Percentiles rank a stretch among this genome's conserved stretches.
Conservation (phyloP, 2,888 invertebrate genomes). For the Oligia strigilis region DNA sequence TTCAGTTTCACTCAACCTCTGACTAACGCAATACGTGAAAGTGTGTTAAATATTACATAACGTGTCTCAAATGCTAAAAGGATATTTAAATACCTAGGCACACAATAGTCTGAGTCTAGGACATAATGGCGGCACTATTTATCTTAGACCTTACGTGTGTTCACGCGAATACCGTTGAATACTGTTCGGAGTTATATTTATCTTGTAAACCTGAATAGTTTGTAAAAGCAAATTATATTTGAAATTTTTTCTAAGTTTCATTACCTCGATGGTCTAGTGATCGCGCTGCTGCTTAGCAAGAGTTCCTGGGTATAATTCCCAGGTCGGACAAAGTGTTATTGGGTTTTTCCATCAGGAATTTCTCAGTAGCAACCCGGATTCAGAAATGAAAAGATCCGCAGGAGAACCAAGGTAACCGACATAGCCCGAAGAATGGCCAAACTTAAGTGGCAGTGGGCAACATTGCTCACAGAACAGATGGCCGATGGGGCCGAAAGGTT, state of each 20-base stretch:
- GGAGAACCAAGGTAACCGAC: no score
- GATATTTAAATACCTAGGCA: slow-evolving; percentile 51
- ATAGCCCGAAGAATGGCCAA: no score
- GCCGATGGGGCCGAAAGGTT: no score
- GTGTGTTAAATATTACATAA: slow-evolving; percentile 59
- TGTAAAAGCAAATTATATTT: not conserved
- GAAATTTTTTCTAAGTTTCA: not conserved
- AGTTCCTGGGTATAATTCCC: not conserved
- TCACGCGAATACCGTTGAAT: slow-evolving; percentile 26
- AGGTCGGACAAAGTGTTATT: not conserved
- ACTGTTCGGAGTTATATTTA: not conserved
- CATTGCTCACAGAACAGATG: no score
- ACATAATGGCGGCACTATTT: slow-evolving; percentile 36
- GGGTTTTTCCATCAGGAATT: not conserved
- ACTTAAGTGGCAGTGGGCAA: no score
- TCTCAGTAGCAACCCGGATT: not conserved
- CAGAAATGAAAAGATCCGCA: no score
- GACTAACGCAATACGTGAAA: slow-evolving; percentile 48
- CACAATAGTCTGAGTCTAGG: slow-evolving; percentile 49
- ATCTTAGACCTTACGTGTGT: slow-evolving; percentile 28
- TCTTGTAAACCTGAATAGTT: not conserved
- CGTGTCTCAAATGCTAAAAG: slow-evolving; percentile 51
- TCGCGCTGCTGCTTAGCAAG: not conserved
- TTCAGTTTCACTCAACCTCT: slow-evolving; percentile 36
- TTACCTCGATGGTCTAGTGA: not conserved